These are phyloP conservation scores for Drosophila demipolita DNA, from an alignment of 2,888 invertebrate species.

Conservation along the genomic window DNA sequence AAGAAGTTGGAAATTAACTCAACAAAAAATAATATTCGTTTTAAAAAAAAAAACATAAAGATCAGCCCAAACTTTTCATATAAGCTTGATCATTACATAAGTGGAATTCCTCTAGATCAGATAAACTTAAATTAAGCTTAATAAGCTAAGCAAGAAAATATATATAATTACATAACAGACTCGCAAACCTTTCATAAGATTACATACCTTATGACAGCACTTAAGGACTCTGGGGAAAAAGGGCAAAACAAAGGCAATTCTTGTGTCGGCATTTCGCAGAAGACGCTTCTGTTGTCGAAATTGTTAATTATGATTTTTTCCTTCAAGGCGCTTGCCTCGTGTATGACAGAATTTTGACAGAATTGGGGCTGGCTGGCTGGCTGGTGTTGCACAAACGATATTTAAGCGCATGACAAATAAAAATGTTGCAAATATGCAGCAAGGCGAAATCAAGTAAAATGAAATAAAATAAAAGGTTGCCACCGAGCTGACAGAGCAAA, in stretches of 20 bases:
- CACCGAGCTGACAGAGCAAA: constrained; percentile 60
- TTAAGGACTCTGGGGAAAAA: background rate
- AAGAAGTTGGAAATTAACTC: background rate
- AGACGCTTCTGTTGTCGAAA: constrained; percentile 58
- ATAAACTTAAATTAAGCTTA: background rate
- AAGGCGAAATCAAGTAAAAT: constrained; percentile 7
- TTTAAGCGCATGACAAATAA: constrained; percentile 72
- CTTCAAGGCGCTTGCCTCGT: constrained; percentile 4
- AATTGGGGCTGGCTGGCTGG: constrained; percentile 54
- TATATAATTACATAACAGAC: background rate
- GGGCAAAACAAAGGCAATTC: constrained; percentile 18
- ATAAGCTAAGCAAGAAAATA: background rate
- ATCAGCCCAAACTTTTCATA: background rate
- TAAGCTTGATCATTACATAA: background rate
- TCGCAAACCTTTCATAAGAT: background rate
- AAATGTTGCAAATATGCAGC: constrained; percentile 67
- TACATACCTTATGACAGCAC: background rate
- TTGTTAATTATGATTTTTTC: constrained; percentile 76
- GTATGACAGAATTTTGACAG: constrained; percentile 70
- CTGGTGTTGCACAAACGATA: constrained; percentile 35
- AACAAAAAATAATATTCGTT: rapidly evolving
- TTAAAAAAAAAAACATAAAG: rapidly evolving
- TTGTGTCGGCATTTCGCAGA: constrained; percentile 64
- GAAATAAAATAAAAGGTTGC: constrained; percentile 45
- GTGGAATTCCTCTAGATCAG: background rate